Evolutionary conservation across 2,797 vertebrate species (phyloP), one percentile per base, ranked within the genome.

Genomic region (Percopsis omiscomaycus): DNA sequence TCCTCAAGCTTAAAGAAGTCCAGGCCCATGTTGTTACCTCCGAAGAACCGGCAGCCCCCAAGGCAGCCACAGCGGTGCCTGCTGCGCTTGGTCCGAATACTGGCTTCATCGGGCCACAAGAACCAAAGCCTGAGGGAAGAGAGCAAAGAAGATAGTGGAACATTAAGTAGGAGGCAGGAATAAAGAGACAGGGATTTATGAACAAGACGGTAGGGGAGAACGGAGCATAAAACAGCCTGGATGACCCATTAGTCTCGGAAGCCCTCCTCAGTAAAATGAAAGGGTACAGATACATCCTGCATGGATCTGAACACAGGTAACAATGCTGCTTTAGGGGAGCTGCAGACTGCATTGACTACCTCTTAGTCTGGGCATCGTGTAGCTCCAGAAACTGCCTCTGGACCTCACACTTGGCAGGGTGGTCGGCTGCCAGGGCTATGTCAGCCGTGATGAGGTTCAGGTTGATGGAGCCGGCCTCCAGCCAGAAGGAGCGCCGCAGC

Each of bases 41-140:
- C 96, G 0, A 97, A 99, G 84, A 99, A 99, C n/a, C 94, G 89
- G 77, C 98, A 99, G 65, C 98, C 98, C 30, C 97, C 97, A 0
- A 99, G 95, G 82, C 97, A 99, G 66, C 98, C 98, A 58, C 98
- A 99, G 55, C 94, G 96, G 87, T 96, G 96, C 84, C 91, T 94
- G 82, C 92, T 93, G 64, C 95, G 94, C 84, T 95, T 98, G 80
- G 90, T 95, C 66, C 94, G 94, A 68, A 92, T 73, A 50, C 71
- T 55, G 2, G 85, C 83, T 14, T 98, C 96, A 13, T 99, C 96
- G 8, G 96, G 95, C 98, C 98, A 99, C 72, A 99, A 87, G 89
- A 98, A 99, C 96, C 97, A 99, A 58, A 99, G 88, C 62, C 98
- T 99, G 62, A 29, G 13, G 16, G 10, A 45, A 3, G 5, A 0